phyloP scores from a whole-genome alignment of 2,888 invertebrate genomes.

The Acrocera orbiculus region DNA sequence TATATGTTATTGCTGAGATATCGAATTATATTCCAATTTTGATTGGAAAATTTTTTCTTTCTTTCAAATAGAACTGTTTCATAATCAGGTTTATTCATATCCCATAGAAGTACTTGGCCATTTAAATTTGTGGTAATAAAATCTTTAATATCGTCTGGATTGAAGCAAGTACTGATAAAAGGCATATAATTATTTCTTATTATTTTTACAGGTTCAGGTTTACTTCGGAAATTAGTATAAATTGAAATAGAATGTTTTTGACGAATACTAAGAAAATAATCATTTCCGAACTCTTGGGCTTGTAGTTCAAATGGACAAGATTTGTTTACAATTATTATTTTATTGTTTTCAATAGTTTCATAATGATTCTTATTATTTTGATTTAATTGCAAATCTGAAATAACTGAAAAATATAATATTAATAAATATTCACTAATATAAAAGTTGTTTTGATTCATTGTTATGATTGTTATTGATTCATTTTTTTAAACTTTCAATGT shows the following conservation, averaged over 20 bases:
- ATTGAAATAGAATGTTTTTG: conserved; percentile 17
- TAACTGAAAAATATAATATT: no score
- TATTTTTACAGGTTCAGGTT: conserved; percentile 6
- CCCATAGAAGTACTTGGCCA: conserved; percentile 18
- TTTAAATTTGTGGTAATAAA: conserved; percentile 21
- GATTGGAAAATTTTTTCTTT: conserved; percentile 4
- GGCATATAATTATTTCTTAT: conserved; percentile 16
- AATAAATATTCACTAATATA: no score
- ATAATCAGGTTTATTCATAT: conserved; percentile 11
- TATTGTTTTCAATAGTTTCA: no score
- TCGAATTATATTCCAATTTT: conserved; percentile 19
- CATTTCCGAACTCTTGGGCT: no score
- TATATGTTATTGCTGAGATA: conserved; percentile 16
- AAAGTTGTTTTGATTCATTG: no score
- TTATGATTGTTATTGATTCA: no score
- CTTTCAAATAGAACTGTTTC: no score
- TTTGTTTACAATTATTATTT: no score
- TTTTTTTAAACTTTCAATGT: background rate
- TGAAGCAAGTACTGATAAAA: conserved; percentile 22
- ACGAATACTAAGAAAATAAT: no score
- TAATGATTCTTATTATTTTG: no score
- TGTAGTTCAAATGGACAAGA: no score
- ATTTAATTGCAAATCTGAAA: no score
- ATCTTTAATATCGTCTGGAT: conserved; percentile 11
- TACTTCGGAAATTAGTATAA: conserved; percentile 2